phyloP scores from a whole-genome alignment of 2,113 vertebrate species.

The Colossoma macropomum region DNA sequence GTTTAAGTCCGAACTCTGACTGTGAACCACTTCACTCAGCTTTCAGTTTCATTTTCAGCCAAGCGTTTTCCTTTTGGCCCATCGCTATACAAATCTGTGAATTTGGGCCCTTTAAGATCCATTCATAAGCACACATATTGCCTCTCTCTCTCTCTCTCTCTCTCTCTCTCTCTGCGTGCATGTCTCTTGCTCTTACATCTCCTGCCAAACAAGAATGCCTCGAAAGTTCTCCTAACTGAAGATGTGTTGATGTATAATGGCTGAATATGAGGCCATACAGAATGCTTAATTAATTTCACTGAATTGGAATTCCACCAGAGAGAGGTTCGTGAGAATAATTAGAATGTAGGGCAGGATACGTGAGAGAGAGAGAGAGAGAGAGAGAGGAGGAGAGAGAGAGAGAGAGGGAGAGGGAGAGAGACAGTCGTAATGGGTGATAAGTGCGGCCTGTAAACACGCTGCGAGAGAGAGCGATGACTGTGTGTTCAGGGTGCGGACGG shows the following conservation, averaged over 20 bases:
- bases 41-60: too few relatives aligned
- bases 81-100: too few relatives aligned
- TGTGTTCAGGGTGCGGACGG: conserved; percentile 56
- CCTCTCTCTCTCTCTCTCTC: neutral
- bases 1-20: too few relatives aligned
- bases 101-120: too few relatives aligned
- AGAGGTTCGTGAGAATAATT: conserved; percentile 8
- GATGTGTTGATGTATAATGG: conserved; percentile 1
- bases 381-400: conserved; percentile 19
- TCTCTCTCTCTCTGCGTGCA: neutral
- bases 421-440: conserved; percentile 42
- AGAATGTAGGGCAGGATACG: conserved; percentile 31
- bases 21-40: too few relatives aligned
- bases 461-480: conserved; percentile 57
- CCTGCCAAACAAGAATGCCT: neutral
- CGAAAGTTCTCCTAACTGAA: neutral
- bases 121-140: neutral
- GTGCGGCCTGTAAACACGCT: conserved; percentile 49
- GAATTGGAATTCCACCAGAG: conserved; percentile 35
- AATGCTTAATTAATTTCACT: conserved; percentile 69
- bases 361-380: conserved; percentile 8
- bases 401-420: neutral
- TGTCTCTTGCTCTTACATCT: neutral
- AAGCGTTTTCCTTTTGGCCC: too few relatives aligned
- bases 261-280: conserved; percentile 60